A percentile compares a stretch with the other conserved stretches of the same genome.
These are phyloP conservation scores for Sporophila hypoxantha DNA, from an alignment of 2,113 vertebrate species.

Conservation along the genomic window DNA sequence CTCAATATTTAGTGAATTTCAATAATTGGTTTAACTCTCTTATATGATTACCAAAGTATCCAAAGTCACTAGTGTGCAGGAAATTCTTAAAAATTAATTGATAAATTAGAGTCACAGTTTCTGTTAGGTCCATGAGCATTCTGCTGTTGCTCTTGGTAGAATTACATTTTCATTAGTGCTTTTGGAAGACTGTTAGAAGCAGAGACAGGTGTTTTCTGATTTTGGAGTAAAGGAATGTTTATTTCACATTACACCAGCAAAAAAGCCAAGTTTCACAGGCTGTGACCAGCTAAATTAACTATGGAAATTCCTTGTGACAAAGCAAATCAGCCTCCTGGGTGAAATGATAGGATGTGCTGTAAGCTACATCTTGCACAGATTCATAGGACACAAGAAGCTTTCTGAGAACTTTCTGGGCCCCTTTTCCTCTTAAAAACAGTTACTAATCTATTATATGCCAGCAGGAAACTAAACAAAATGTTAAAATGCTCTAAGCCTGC, in stretches of 20 bases:
- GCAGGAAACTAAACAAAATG: not conserved
- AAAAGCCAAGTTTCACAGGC: not conserved
- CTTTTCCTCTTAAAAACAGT: not conserved
- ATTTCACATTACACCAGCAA: not conserved
- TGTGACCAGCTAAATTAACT: not conserved
- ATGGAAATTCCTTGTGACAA: not conserved
- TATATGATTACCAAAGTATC: not conserved
- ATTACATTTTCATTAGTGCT: not conserved
- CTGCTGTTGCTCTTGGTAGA: not conserved
- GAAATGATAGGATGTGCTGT: not conserved
- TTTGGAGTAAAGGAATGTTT: not conserved
- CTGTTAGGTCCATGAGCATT: not conserved
- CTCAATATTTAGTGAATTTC: not conserved
- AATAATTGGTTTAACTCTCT: not conserved
- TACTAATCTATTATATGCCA: not conserved
- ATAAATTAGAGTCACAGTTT: not conserved
- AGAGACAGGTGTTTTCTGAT: not conserved
- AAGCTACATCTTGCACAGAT: not conserved
- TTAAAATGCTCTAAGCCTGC: not conserved
- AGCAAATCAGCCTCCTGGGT: not conserved
- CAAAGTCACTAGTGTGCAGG: not conserved
- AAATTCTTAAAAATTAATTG: not conserved
- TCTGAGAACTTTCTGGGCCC: not conserved
- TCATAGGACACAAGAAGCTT: not conserved
- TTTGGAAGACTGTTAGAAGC: not conserved